A percentile compares a stretch with the other conserved stretches of the same genome.
Conservation (phyloP, 2,888 invertebrate species). For the Yponomeuta evonymella region DNA sequence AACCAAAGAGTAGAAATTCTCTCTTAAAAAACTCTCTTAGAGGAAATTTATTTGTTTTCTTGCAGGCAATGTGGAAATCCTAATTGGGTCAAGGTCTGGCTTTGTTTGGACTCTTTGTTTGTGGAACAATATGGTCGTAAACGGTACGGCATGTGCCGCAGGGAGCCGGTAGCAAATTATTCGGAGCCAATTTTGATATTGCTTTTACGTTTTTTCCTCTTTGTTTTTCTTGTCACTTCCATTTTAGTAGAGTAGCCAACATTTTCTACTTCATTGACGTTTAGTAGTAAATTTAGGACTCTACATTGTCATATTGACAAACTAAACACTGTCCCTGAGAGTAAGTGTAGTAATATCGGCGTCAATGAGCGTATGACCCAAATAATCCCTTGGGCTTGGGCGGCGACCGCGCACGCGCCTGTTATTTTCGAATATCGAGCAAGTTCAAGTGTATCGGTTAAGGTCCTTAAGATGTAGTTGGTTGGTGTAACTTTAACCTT, state of each 20-base stretch:
- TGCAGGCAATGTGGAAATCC: constrained; percentile 15
- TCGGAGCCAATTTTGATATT: background rate
- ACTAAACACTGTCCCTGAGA: constrained; percentile 45
- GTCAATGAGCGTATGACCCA: constrained; percentile 67
- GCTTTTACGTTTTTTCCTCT: background rate
- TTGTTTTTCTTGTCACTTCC: background rate
- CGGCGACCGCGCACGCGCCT: constrained; percentile 30
- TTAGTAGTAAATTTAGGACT: no score
- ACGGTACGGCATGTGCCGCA: constrained; percentile 14
- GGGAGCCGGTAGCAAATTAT: background rate
- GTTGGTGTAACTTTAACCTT: background rate
- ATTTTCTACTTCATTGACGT: no score
- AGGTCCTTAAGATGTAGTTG: background rate
- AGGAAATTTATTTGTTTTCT: background rate
- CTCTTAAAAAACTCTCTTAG: background rate
- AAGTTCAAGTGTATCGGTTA: constrained; percentile 49
- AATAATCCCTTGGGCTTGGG: constrained; percentile 50
- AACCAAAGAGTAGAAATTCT: background rate
- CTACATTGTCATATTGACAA: background rate
- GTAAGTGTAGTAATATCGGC: constrained; percentile 53
- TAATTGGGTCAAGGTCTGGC: constrained; percentile 21
- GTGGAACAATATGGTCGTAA: constrained; percentile 24
- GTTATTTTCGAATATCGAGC: constrained; percentile 60
- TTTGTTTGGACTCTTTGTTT: constrained; percentile 19
- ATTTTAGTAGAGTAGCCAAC: background rate